phyloP scores from a whole-genome alignment of 2,888 invertebrate species.

The Ichneumoninae sp. region DNA sequence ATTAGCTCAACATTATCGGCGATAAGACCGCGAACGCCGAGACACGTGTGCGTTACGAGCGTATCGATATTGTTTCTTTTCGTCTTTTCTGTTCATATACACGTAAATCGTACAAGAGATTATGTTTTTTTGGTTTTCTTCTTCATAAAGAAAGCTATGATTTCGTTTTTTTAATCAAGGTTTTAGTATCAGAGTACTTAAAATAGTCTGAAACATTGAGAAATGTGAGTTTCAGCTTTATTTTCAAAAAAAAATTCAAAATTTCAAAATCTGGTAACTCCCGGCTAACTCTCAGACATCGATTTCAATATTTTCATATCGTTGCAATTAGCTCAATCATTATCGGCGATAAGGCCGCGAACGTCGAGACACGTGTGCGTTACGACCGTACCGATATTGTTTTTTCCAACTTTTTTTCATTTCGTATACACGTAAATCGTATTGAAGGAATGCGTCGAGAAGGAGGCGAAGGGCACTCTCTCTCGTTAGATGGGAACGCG shows the following conservation, averaged over 20 bases:
- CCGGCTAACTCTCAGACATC: not conserved
- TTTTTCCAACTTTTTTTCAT: not conserved
- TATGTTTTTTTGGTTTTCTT: too few species aligned
- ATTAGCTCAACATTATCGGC: conserved; percentile 2
- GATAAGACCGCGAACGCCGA: not conserved
- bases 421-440: conserved; percentile 26
- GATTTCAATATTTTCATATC: not conserved
- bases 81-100: not conserved
- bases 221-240: too few species aligned
- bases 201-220: too few species aligned
- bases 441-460: conserved; percentile 40
- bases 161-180: too few species aligned
- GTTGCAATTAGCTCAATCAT: conserved; percentile 7
- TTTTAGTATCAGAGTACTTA: too few species aligned
- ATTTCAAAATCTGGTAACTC: not conserved
- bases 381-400: not conserved
- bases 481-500: conserved; percentile 53
- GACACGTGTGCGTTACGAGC: not conserved
- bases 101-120: not conserved
- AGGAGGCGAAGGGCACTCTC: conserved; percentile 39
- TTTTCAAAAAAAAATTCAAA: too few species aligned
- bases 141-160: too few species aligned
- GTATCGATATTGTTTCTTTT: not conserved
- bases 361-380: not conserved
- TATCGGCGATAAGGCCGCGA: not conserved